Base-by-base conservation (phyloP, 1,140 invertebrate species). In the Leptonema lineaticorne region DNA sequence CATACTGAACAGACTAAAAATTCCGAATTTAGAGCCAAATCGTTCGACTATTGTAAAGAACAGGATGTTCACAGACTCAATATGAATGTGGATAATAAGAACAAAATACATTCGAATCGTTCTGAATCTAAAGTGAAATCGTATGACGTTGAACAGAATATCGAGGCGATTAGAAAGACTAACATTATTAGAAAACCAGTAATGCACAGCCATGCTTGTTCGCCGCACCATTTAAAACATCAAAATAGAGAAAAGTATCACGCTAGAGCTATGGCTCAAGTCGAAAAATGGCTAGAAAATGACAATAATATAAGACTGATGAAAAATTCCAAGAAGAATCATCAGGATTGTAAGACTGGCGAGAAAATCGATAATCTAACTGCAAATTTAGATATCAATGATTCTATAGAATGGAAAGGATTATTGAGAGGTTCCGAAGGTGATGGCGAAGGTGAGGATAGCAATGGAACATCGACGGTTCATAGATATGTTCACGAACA, bases 401-500 rank as follows among this genome's bases (percentile, higher is more conserved):
- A 73, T 67, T 70, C 69, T 0, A 41, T 73, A 18, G 71, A 73
- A 30, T 73, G 71, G 68, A 68, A 41, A 63, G 71, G 71, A n/a
- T 28, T 73, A 18, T 63, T 73, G 33, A 37, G 69, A 8, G 53
- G 66, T 48, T 70, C 71, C 1, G 71, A 73, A 37, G 74, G 75
- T 5, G 77, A 76, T 1, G 72, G 73, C 1, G 75, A 74, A 7
- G 73, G 71, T 16, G 76, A 75, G 45, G 74, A 78, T 1, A 75
- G 77, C 46, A 68, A 63, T 26, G 71, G 69, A 20, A 56, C 76
- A 20, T 79, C 80, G 1, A 76, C 79, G 63, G 78, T 80, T 14
- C 78, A 81, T 71, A 75, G 80, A 75, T 90, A 92, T 76, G 87
- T 92, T 64, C 90, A 93, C 74, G 89, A 92, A 76, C 90, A 93